Evolutionary conservation across 1,140 invertebrate genomes (phyloP).

Genomic region (Muscidifurax raptorellus): DNA sequence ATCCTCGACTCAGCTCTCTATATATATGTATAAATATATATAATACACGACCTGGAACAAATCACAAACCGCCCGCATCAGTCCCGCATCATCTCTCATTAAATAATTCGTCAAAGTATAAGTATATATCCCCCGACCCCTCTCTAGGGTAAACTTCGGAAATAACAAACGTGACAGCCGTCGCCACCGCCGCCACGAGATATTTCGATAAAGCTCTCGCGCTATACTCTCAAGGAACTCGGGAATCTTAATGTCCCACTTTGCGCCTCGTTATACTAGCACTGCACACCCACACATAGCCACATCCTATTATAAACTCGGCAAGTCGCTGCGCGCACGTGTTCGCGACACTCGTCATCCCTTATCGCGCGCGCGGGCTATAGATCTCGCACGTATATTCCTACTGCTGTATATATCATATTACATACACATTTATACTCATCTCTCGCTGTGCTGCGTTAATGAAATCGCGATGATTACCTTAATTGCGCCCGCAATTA

Average conservation of each 20-base stretch:
- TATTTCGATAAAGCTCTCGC: too few relatives aligned
- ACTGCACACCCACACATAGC: too few relatives aligned
- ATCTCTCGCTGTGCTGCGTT: not conserved
- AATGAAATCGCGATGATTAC: slow-evolving; percentile 52
- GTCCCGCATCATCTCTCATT: too few relatives aligned
- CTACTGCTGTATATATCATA: not conserved
- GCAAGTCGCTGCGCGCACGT: not conserved
- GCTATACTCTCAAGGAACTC: not conserved
- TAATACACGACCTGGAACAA: not conserved
- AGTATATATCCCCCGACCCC: too few relatives aligned
- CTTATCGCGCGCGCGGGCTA: not conserved
- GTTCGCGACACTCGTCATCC: slow-evolving; percentile 2
- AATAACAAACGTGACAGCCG: too few relatives aligned
- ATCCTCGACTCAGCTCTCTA: not conserved
- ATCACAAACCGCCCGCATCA: not conserved
- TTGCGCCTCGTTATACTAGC: not conserved
- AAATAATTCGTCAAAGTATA: too few relatives aligned
- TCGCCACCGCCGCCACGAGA: too few relatives aligned
- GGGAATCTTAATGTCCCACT: slow-evolving; percentile 54
- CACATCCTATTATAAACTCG: not conserved
- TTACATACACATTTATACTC: not conserved
- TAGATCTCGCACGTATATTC: not conserved
- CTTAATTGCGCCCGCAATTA: slow-evolving; percentile 51
- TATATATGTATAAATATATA: too few relatives aligned
- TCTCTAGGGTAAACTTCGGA: not conserved